phyloP scores from a whole-genome alignment of 2,888 invertebrate species.

The Chymomyza caudatula region DNA sequence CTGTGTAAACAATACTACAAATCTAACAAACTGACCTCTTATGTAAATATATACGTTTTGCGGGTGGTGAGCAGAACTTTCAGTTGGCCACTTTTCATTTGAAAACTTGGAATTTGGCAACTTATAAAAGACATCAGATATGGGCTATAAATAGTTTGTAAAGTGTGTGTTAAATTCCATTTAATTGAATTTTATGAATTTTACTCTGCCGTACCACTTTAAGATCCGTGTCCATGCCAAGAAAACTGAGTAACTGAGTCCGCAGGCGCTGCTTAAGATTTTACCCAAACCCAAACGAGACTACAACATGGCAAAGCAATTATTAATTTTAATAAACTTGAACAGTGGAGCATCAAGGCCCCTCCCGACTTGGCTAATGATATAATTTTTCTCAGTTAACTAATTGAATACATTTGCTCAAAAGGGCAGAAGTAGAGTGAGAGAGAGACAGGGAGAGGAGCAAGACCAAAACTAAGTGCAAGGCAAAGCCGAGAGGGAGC shows the following conservation, averaged over 20 bases:
- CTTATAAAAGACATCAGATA: background rate
- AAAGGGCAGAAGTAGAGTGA: background rate
- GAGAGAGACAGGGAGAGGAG: constrained; percentile 6
- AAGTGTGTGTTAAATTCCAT: background rate
- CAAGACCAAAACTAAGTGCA: too few relatives aligned
- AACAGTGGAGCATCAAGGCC: background rate
- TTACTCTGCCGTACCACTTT: constrained; percentile 4
- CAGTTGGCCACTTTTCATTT: background rate
- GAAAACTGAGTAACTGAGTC: constrained; percentile 9
- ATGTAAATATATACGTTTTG: background rate
- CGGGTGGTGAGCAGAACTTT: background rate
- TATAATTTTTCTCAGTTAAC: constrained; percentile 73
- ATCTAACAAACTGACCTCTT: background rate
- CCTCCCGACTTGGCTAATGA: constrained; percentile 49
- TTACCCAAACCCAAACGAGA: constrained; percentile 37
- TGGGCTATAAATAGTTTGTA: background rate
- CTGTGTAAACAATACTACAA: background rate
- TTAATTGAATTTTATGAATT: background rate
- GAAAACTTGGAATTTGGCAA: background rate
- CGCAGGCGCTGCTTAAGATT: background rate
- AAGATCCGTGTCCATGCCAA: constrained; percentile 20
- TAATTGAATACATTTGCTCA: constrained; percentile 69
- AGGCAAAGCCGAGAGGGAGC: too few relatives aligned
- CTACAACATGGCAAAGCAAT: constrained; percentile 51
- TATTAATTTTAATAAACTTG: constrained; percentile 72